These are phyloP conservation scores for Ferdinandea cuprea DNA, from an alignment of 2,888 invertebrate species.

Conservation along the genomic window DNA sequence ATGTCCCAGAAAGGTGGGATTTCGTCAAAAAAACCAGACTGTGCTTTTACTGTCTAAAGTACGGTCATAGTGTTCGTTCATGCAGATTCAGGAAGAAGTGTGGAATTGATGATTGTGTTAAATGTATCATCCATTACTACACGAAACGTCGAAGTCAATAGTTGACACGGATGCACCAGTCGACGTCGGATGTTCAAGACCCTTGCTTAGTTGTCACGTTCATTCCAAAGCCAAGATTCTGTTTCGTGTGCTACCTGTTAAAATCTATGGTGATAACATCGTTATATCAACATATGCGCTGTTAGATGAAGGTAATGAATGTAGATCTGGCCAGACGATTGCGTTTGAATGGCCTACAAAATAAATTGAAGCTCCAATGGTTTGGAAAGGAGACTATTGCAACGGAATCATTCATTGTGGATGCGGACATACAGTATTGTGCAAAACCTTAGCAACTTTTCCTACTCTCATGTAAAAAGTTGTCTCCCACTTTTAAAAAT, in stretches of 20 bases:
- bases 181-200: conserved; percentile 1
- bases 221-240: conserved; percentile 34
- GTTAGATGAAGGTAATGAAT: conserved; percentile 58
- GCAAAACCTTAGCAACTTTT: no score
- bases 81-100: conserved; percentile 35
- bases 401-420: conserved; percentile 28
- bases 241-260: conserved; percentile 52
- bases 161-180: not conserved
- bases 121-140: conserved; percentile 50
- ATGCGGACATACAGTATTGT: conserved; percentile 31
- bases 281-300: conserved; percentile 47
- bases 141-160: conserved; percentile 12
- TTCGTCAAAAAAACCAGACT: conserved; percentile 40
- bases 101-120: conserved; percentile 33
- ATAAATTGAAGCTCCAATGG: conserved; percentile 59
- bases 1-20: conserved; percentile 38
- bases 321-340: conserved; percentile 8
- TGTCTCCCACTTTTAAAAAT: no score
- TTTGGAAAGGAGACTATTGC: conserved; percentile 46
- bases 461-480: no score
- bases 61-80: conserved; percentile 19
- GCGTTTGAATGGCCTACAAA: conserved; percentile 7
- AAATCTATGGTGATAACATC: conserved; percentile 30
- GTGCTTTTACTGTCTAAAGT: conserved; percentile 39
- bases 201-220: conserved; percentile 18